These are phyloP conservation scores for Noctua fimbriata DNA, from an alignment of 2,888 invertebrate species.

Conservation along the genomic window DNA sequence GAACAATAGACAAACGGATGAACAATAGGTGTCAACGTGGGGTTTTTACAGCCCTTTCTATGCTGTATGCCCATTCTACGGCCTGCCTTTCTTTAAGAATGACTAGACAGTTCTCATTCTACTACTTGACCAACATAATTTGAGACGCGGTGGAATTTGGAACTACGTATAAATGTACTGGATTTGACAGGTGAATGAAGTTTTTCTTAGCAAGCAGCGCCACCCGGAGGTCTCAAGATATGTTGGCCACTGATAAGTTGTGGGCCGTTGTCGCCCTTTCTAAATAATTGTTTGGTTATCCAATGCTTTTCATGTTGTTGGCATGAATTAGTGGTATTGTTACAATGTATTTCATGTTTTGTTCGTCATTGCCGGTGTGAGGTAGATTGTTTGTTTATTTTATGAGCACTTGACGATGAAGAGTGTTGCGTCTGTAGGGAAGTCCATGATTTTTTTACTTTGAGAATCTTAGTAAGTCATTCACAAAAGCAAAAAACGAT, in stretches of 20 bases:
- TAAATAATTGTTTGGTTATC: slow-evolving; percentile 65
- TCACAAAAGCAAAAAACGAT: not conserved
- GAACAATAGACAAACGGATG: slow-evolving; percentile 63
- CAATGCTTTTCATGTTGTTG: slow-evolving; percentile 58
- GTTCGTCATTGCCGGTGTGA: slow-evolving; percentile 45
- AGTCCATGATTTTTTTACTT: not conserved
- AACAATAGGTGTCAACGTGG: slow-evolving; percentile 63
- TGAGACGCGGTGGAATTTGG: not conserved
- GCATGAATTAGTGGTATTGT: slow-evolving; percentile 60
- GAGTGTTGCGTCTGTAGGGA: slow-evolving; percentile 15
- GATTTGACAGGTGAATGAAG: not conserved
- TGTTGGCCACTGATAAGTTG: slow-evolving; percentile 2
- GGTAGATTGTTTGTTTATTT: slow-evolving; percentile 40
- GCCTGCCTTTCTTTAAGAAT: slow-evolving; percentile 55
- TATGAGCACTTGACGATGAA: slow-evolving; percentile 34
- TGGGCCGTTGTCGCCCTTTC: slow-evolving; percentile 55
- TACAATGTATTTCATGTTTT: slow-evolving; percentile 55
- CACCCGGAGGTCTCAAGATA: not conserved
- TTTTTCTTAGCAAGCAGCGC: not conserved
- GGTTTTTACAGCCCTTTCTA: slow-evolving; percentile 65
- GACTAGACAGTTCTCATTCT: slow-evolving; percentile 62
- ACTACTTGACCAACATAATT: not conserved
- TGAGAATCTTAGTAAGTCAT: not conserved
- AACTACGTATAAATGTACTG: not conserved
- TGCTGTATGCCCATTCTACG: slow-evolving; percentile 41